Percentiles rank a stretch among this genome's conserved stretches.
phyloP scores from a whole-genome alignment of 2,113 vertebrate species.

The Triplophysa tibetana region DNA sequence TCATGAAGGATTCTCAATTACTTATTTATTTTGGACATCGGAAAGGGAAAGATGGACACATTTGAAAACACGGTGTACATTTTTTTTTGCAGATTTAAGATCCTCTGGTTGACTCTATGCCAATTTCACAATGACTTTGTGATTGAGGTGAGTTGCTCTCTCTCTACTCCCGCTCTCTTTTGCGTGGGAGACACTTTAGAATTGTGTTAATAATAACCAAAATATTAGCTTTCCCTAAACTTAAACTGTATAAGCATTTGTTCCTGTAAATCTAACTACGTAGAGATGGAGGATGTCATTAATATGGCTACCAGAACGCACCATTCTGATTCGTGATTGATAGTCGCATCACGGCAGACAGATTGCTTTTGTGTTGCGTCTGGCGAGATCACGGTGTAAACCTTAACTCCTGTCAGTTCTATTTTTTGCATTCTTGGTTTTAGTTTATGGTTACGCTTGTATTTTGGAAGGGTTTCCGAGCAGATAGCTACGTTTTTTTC shows the following conservation, averaged over 20 bases:
- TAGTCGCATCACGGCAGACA: too few relatives aligned
- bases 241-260: too few relatives aligned
- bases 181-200: too few relatives aligned
- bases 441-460: neutral
- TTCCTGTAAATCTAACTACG: too few relatives aligned
- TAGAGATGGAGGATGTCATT: too few relatives aligned
- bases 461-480: neutral
- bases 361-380: too few relatives aligned
- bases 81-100: conserved; percentile 81
- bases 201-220: too few relatives aligned
- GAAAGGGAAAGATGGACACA: neutral
- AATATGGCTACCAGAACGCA: too few relatives aligned
- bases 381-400: too few relatives aligned
- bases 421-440: neutral
- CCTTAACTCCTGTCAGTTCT: neutral
- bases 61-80: neutral
- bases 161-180: neutral
- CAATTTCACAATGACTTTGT: conserved; percentile 92
- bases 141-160: conserved; percentile 83
- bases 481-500: neutral
- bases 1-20: neutral
- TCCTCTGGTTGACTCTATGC: conserved; percentile 95
- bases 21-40: neutral
- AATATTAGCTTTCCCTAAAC: too few relatives aligned
- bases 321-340: too few relatives aligned